phyloP scores from a whole-genome alignment of 1,140 invertebrate genomes.

The Limonius californicus region DNA sequence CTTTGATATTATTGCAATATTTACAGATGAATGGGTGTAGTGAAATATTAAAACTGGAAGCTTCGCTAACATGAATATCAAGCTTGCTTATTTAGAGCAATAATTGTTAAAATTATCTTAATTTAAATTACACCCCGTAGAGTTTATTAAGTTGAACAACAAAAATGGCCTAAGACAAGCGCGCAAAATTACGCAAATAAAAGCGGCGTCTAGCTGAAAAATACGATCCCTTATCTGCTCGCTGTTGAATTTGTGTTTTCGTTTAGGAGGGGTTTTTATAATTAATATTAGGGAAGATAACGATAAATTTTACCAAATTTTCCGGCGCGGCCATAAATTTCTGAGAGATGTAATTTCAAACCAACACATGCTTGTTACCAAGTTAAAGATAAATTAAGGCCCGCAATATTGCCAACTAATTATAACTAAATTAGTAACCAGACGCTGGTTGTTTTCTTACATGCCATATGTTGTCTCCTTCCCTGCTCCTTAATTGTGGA shows the following conservation, averaged over 20 bases:
- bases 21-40: no score
- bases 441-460: constrained; percentile 1
- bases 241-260: background rate
- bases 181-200: no score
- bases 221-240: background rate
- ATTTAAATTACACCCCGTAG: no score
- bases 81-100: no score
- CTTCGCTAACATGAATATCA: no score
- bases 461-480: constrained; percentile 1
- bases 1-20: no score
- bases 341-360: constrained; percentile 24
- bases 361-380: constrained; percentile 24
- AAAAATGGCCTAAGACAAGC: no score
- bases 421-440: constrained; percentile 27
- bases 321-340: constrained; percentile 20
- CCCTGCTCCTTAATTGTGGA: background rate
- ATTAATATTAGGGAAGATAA: constrained; percentile 15
- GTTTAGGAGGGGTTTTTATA: constrained; percentile 1
- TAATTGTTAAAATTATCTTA: no score
- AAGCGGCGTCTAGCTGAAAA: no score
- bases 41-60: no score
- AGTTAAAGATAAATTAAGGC: constrained; percentile 26
- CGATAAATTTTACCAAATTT: constrained; percentile 19
- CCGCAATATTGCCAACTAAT: constrained; percentile 28
- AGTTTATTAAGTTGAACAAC: no score